phyloP scores from a whole-genome alignment of 2,797 vertebrate genomes.

The Halcyon leucocephala region DNA sequence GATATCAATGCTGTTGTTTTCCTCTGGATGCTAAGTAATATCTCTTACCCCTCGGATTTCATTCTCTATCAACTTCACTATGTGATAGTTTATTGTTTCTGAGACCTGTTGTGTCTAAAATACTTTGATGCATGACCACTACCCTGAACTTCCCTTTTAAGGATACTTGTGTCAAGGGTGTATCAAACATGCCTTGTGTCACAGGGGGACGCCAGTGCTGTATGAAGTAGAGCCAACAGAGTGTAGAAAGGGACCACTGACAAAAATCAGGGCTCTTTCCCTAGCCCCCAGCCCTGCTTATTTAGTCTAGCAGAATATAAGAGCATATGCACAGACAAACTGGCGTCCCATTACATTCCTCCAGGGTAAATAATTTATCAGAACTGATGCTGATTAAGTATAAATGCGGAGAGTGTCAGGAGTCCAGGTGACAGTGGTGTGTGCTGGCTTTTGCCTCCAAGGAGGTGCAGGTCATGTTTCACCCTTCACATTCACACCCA shows the following conservation, averaged over 20 bases:
- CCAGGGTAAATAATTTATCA: slow-evolving; percentile 70
- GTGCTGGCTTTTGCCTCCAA: slow-evolving; percentile 49
- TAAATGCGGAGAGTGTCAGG: slow-evolving; percentile 57
- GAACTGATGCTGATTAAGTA: slow-evolving; percentile 65
- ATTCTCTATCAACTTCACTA: neutral
- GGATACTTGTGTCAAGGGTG: neutral
- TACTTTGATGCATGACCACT: neutral
- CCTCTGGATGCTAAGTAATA: neutral
- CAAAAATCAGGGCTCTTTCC: neutral
- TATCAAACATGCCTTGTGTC: neutral
- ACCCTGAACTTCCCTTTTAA: slow-evolving; percentile 9
- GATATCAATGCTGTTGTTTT: slow-evolving; percentile 5
- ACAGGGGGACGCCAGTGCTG: neutral
- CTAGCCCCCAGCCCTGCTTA: neutral
- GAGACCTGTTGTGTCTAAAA: slow-evolving; percentile 41
- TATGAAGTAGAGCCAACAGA: neutral
- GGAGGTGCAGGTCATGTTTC: slow-evolving; percentile 26
- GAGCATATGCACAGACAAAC: slow-evolving; percentile 47
- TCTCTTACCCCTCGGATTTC: slow-evolving; percentile 1
- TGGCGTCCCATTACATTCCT: slow-evolving; percentile 54
- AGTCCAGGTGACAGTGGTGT: slow-evolving; percentile 45
- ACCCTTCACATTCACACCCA: slow-evolving; percentile 19
- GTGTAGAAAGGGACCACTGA: neutral
- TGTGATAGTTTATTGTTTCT: slow-evolving; percentile 31
- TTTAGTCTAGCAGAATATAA: slow-evolving; percentile 69